A percentile compares a stretch with the other conserved stretches of the same genome.
Evolutionary conservation across 2,888 invertebrate genomes (phyloP).

Genomic region (Salpingus planirostris): DNA sequence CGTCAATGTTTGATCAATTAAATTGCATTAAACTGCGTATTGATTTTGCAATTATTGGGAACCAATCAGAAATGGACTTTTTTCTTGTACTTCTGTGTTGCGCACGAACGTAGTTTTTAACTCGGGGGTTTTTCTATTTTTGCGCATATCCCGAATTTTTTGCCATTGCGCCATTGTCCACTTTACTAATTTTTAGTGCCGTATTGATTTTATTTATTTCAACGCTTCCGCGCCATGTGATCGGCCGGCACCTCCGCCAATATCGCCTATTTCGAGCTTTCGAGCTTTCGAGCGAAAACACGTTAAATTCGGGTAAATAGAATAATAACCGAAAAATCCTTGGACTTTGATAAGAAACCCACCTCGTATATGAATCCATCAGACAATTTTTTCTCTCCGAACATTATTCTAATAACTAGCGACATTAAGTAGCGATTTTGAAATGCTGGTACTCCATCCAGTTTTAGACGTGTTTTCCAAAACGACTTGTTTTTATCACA

Average conservation of each 20-base stretch:
- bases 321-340: too few relatives aligned
- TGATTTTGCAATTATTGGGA: slow-evolving; percentile 45
- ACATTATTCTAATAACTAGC: too few relatives aligned
- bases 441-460: too few relatives aligned
- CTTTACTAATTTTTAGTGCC: slow-evolving; percentile 43
- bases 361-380: too few relatives aligned
- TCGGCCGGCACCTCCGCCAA: slow-evolving; percentile 5
- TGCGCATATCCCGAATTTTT: slow-evolving; percentile 42
- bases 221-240: slow-evolving; percentile 24
- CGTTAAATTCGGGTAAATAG: too few relatives aligned
- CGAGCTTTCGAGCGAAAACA: slow-evolving; percentile 13
- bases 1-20: slow-evolving; percentile 37
- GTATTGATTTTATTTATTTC: slow-evolving; percentile 41
- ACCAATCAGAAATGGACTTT: slow-evolving; percentile 44
- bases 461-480: too few relatives aligned
- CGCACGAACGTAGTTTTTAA: slow-evolving; percentile 37
- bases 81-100: slow-evolving; percentile 35
- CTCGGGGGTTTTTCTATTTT: slow-evolving; percentile 36
- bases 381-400: too few relatives aligned
- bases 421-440: too few relatives aligned
- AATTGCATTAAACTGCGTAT: slow-evolving; percentile 39
- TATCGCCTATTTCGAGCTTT: neutral
- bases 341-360: too few relatives aligned
- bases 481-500: too few relatives aligned
- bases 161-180: slow-evolving; percentile 44